These are phyloP conservation scores for Tringa solitaria DNA, from an alignment of 2,113 vertebrate species.

Conservation along the genomic window DNA sequence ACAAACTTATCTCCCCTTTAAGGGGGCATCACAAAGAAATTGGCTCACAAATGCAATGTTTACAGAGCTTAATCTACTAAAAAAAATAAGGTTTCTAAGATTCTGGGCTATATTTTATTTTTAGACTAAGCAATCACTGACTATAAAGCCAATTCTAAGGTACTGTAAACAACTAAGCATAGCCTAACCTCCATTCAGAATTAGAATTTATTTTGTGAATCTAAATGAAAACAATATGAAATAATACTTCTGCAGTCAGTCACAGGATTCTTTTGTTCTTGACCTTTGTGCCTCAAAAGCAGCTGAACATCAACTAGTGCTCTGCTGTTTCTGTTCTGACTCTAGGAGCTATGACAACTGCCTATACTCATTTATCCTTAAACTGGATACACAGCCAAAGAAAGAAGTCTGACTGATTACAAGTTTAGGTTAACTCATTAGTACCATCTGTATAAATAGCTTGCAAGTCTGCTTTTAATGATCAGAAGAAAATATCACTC, in stretches of 20 bases:
- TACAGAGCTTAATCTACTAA: not conserved
- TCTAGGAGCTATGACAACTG: not conserved
- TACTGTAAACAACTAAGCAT: not conserved
- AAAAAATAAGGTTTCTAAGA: not conserved
- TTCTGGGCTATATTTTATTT: not conserved
- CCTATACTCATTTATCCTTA: not conserved
- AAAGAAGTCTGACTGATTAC: not conserved
- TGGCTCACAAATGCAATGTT: not conserved
- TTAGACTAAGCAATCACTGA: not conserved
- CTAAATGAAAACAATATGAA: not conserved
- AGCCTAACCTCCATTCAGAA: not conserved
- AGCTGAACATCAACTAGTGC: not conserved
- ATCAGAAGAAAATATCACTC: not conserved
- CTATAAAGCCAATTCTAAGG: not conserved
- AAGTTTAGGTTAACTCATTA: constrained; percentile 42
- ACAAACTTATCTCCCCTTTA: not conserved
- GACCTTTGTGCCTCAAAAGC: not conserved
- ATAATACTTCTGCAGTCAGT: not conserved
- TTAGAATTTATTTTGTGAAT: not conserved
- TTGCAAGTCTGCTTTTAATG: not conserved
- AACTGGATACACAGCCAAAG: not conserved
- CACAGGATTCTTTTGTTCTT: not conserved
- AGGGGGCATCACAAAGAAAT: not conserved
- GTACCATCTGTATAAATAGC: constrained; percentile 1
- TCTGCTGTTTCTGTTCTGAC: not conserved